Evolutionary conservation across 1,140 invertebrate species (phyloP), one percentile per base, ranked within the genome.

Genomic region (Lanistes nyassanus): DNA sequence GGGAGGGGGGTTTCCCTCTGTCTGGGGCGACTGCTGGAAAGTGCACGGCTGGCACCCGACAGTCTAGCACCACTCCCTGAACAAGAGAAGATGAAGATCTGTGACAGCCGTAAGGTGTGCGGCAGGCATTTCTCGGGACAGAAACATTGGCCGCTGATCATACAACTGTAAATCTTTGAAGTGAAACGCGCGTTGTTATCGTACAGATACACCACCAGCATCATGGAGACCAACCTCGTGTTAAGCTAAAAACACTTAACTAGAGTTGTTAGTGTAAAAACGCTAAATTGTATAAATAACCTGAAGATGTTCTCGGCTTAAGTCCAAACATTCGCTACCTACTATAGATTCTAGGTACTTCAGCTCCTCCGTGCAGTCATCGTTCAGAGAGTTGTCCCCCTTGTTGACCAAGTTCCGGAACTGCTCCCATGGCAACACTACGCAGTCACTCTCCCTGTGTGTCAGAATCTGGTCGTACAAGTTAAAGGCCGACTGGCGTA

Each of bases 381-480:
- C 62, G 5, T 74, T 64, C 6, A 53, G 55, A 51, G 51, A 42
- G 13, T 7, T 19, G n/a, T 56, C 36, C 3, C 37, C 34, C 21
- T 76, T 47, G 29, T 31, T 62, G 47, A 29, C 39, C 66, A 39
- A 58, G 5, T 74, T 62, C 29, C 56, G 11, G 58, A 77, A 76
- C 16, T 80, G 58, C 31, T 56, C 21, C 76, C 79, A 77, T 29
- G 76, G 56, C 31, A 78, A 42, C 34, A 77, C n/a, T 34, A 77
- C 72, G 4, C 71, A 13, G 26, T 75, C 77, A 6, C 42, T 9
- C 56, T 80, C 76, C 37, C 79, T 34, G 16, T 75, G 37, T 69
- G 68, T 68, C 1, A 78, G 47, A 39, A 80, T 75, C 42, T 80
- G 72, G 58, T 80, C 76, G 37, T 78, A 76, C 16, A 80, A 53